Evolutionary conservation across 2,888 invertebrate genomes (phyloP).

Genomic region (Chelonus formosanus): DNA sequence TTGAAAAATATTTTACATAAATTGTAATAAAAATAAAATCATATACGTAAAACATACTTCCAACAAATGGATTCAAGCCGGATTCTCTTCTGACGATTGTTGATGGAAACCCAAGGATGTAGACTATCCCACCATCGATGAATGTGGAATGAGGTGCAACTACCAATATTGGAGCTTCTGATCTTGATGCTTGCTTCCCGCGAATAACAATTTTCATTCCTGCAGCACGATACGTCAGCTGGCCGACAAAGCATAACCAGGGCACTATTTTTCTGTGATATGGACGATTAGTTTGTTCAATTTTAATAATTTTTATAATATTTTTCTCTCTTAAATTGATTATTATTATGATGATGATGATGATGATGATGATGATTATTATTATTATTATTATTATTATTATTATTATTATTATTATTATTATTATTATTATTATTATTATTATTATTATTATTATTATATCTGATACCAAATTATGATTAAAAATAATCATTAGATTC

Average conservation of each 20-base stretch:
- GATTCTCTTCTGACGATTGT: constrained; percentile 85
- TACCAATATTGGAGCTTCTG: constrained; percentile 86
- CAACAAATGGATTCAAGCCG: constrained; percentile 81
- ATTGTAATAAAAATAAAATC: constrained; percentile 16
- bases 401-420: background rate
- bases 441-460: background rate
- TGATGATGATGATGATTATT: too few relatives aligned
- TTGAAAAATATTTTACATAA: background rate
- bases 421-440: background rate
- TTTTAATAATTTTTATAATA: constrained; percentile 13
- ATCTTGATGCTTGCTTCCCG: constrained; percentile 77
- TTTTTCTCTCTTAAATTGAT: constrained; percentile 14
- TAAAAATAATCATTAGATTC: background rate
- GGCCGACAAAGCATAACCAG: constrained; percentile 77
- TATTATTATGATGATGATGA: too few relatives aligned
- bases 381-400: too few relatives aligned
- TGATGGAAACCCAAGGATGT: constrained; percentile 82
- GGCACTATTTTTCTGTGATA: constrained; percentile 66
- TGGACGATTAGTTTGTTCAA: constrained; percentile 23
- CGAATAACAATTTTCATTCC: constrained; percentile 81
- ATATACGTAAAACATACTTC: constrained; percentile 75
- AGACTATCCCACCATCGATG: constrained; percentile 86
- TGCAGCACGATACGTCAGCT: constrained; percentile 78
- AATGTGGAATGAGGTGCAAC: constrained; percentile 90
- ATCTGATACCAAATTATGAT: background rate